Percentiles rank a stretch among this genome's conserved stretches.
These are phyloP conservation scores for Hormaphis cornu DNA, from an alignment of 1,140 invertebrate genomes.

Conservation along the genomic window DNA sequence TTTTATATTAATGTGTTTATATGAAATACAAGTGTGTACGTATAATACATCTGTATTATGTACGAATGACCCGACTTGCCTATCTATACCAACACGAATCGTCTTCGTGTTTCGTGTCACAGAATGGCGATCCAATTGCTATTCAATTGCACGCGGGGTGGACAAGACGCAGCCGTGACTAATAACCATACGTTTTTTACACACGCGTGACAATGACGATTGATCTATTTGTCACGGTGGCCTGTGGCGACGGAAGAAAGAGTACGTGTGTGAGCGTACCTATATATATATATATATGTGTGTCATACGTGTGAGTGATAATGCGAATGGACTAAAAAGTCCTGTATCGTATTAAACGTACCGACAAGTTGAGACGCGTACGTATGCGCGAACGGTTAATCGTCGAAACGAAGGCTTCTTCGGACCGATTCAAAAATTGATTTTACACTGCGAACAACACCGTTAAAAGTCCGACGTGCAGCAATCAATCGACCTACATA, in stretches of 20 bases:
- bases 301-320: not conserved
- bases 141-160: not conserved
- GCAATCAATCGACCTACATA: too few species aligned
- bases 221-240: conserved; percentile 25
- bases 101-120: too few species aligned
- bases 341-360: not conserved
- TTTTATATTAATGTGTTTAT: too few species aligned
- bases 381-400: too few species aligned
- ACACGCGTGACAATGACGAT: conserved; percentile 24
- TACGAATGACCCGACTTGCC: not conserved
- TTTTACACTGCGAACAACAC: too few species aligned
- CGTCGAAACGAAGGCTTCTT: too few species aligned
- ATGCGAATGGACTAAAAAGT: conserved; percentile 23
- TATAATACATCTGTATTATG: not conserved
- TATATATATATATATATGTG: too few species aligned
- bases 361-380: not conserved
- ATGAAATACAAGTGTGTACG: not conserved
- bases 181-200: too few species aligned
- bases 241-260: conserved; percentile 28
- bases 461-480: too few species aligned
- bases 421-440: too few species aligned
- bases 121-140: not conserved
- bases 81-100: not conserved
- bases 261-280: not conserved
- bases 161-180: conserved; percentile 12